A percentile compares a stretch with the other conserved stretches of the same genome.
Evolutionary conservation across 2,797 vertebrate genomes (phyloP).

Genomic region (Cyclura pinguis): DNA sequence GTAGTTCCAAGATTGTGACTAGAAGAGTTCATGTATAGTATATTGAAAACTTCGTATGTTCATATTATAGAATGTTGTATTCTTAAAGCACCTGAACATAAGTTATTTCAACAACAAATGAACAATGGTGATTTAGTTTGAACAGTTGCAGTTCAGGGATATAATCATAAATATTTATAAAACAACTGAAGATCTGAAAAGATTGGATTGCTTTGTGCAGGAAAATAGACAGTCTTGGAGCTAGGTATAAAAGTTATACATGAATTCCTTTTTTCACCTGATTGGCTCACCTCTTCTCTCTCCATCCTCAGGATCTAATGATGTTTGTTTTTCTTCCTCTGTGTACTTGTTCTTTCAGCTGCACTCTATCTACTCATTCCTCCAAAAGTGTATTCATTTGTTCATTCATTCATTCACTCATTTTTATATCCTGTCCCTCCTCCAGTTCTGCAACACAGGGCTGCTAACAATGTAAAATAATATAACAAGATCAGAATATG

Average conservation of each 20-base stretch:
- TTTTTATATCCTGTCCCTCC: not conserved
- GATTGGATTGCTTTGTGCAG: fast-evolving
- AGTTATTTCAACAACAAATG: not conserved
- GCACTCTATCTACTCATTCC: not conserved
- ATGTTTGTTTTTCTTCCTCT: not conserved
- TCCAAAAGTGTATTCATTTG: too few species aligned
- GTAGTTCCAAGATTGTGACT: not conserved
- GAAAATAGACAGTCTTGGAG: not conserved
- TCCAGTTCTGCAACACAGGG: not conserved
- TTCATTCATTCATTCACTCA: too few species aligned
- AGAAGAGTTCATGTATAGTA: not conserved
- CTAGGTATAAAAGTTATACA: not conserved
- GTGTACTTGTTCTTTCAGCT: not conserved
- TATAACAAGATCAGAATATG: too few species aligned
- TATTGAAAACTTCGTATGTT: not conserved
- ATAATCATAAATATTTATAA: fast-evolving
- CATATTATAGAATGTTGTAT: not conserved
- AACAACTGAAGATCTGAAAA: not conserved
- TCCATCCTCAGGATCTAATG: not conserved
- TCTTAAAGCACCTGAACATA: not conserved
- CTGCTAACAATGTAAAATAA: too few species aligned
- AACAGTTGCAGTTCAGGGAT: not conserved
- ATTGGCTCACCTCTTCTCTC: not conserved
- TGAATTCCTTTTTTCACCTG: not conserved
- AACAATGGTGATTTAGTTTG: not conserved